Base-by-base conservation (phyloP, 2,888 invertebrate species). In the Eupithecia centaureata region DNA sequence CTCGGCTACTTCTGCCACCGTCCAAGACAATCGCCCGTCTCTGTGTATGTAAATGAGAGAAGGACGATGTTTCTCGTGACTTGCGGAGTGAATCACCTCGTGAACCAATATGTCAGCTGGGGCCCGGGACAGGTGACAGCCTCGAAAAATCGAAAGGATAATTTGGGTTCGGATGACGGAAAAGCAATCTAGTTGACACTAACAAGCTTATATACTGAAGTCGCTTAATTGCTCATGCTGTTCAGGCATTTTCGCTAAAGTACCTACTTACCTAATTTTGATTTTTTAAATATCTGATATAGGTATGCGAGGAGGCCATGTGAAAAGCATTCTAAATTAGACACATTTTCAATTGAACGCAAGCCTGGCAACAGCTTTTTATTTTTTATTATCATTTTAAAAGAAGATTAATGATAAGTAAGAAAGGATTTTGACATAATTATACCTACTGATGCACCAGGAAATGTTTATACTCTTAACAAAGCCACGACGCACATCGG, bases 81-180 rank as follows among this genome's bases (percentile, higher is more conserved):
- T 70, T 63, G 70, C 61, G 27, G 61, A 70, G 70, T 70, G 70
- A 66, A 57, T 70, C 63, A 70, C 66, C 63, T 70, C 70, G 66
- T 60, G 66, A 57, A 63, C 69, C 63, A 57, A 66, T 70, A 70
- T 66, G 61, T 70, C 69, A 70, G 25, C 47, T 63, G 70, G 67
- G 70, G 70, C 66, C 61, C 66, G 52, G 38, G 63, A 61, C 66
- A 70, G 70, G 63, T 64, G 68, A 68, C 62, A 70, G 63, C 66
- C 66, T 70, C 63, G 65, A 18, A 47, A 54, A 56, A 60, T 28
- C 22, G 65, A 65, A 62, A 66, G 63, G 60, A 66, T 61, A 66
- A 30, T 54, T 30, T 33, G 56, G 52, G 42, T 18, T 51, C 22
- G 22, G 58, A 35, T 57, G 18, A 47, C 15, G 32, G 32, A 57